These are phyloP conservation scores for Drosophila setifemur DNA, from an alignment of 1,140 invertebrate genomes.

Conservation along the genomic window DNA sequence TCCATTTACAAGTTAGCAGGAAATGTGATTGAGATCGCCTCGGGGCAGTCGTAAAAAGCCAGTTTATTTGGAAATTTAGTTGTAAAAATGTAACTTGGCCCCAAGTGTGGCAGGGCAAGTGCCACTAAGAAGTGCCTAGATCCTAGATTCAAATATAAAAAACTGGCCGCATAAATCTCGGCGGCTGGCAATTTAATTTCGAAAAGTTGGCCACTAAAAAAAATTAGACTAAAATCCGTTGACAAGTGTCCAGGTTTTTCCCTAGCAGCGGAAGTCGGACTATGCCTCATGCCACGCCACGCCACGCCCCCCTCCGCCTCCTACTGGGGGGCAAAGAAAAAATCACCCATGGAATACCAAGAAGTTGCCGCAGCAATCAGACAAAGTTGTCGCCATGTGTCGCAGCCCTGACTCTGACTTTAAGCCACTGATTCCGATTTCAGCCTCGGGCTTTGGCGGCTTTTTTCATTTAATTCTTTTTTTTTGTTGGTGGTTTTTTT, in stretches of 20 bases:
- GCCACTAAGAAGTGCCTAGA: slow-evolving; percentile 45
- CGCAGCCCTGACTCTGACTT: slow-evolving; percentile 38
- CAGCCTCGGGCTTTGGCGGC: slow-evolving; percentile 20
- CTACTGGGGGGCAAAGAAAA: not conserved
- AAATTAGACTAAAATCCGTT: slow-evolving; percentile 66
- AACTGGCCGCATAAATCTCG: slow-evolving; percentile 60
- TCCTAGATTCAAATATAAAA: slow-evolving; percentile 25
- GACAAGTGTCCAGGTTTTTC: slow-evolving; percentile 62
- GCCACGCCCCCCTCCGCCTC: too few species aligned
- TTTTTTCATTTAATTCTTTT: slow-evolving; percentile 10
- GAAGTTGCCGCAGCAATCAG: slow-evolving; percentile 60
- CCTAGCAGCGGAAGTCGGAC: slow-evolving; percentile 69
- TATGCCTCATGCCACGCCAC: slow-evolving; percentile 33
- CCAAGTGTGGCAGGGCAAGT: slow-evolving; percentile 59
- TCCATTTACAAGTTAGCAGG: slow-evolving; percentile 78
- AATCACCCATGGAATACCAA: slow-evolving; percentile 54
- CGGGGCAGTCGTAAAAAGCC: slow-evolving; percentile 64
- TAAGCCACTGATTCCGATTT: slow-evolving; percentile 35
- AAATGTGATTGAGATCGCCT: slow-evolving; percentile 78
- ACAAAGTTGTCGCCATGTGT: slow-evolving; percentile 69
- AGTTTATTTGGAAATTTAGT: slow-evolving; percentile 78
- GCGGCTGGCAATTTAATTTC: slow-evolving; percentile 56
- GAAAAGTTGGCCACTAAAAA: slow-evolving; percentile 45
- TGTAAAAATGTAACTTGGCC: slow-evolving; percentile 62
- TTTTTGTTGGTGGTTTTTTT: slow-evolving; percentile 11